These are phyloP conservation scores for Ceratothoa steindachneri DNA, from an alignment of 2,888 invertebrate species.

Conservation along the genomic window DNA sequence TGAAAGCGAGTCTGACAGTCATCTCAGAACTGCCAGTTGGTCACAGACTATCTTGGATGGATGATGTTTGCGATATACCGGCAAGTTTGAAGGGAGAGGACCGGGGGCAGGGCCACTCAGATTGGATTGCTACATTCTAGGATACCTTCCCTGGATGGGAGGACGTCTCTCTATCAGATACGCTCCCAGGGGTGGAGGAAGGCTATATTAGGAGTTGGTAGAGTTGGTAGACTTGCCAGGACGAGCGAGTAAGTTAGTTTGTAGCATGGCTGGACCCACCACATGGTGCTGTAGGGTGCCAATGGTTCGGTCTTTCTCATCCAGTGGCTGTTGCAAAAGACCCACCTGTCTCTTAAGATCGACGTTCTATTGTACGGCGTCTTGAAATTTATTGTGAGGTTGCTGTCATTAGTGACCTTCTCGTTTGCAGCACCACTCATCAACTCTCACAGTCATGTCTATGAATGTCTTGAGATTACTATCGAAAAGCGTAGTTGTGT, in stretches of 20 bases:
- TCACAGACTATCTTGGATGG: slow-evolving; percentile 41
- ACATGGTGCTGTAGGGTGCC: slow-evolving; percentile 73
- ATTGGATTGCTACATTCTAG: slow-evolving; percentile 38
- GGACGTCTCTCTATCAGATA: not conserved
- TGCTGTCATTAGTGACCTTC: no score
- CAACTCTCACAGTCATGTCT: not conserved
- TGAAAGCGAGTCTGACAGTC: not conserved
- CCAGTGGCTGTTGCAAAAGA: slow-evolving; percentile 67
- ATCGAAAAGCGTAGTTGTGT: slow-evolving; percentile 38
- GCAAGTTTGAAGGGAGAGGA: slow-evolving; percentile 14
- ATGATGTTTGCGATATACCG: slow-evolving; percentile 27
- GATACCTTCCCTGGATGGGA: not conserved
- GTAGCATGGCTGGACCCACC: slow-evolving; percentile 51
- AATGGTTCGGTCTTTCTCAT: slow-evolving; percentile 79
- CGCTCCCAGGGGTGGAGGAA: not conserved
- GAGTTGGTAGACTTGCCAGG: not conserved
- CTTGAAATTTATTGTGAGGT: not conserved
- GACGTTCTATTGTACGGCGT: slow-evolving; percentile 11
- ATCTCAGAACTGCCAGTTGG: slow-evolving; percentile 30
- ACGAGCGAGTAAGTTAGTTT: not conserved
- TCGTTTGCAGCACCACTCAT: not conserved
- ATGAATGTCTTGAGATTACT: not conserved
- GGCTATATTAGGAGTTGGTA: not conserved
- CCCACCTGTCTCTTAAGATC: slow-evolving; percentile 49
- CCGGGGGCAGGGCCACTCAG: slow-evolving; percentile 23